phyloP scores from a whole-genome alignment of 2,113 vertebrate genomes.

The Trematomus loennbergii region DNA sequence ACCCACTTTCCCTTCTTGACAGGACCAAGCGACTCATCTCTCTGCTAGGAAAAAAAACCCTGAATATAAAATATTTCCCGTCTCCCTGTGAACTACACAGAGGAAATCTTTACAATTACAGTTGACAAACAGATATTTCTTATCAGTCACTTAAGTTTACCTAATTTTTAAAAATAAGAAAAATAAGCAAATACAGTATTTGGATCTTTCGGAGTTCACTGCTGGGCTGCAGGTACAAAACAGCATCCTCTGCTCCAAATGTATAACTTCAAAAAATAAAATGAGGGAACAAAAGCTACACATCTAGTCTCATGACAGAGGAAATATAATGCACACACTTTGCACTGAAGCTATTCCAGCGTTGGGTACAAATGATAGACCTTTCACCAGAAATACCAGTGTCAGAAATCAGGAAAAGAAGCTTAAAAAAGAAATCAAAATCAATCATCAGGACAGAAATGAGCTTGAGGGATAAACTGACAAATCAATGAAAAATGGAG shows the following conservation, averaged over 20 bases:
- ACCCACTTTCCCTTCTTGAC: no score
- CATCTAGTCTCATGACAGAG: background rate
- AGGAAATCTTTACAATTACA: background rate
- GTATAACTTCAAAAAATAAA: background rate
- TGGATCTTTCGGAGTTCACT: background rate
- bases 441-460: constrained; percentile 30
- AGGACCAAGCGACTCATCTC: no score
- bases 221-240: background rate
- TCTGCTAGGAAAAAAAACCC: background rate
- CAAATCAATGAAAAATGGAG: constrained; percentile 15
- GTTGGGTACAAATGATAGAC: background rate
- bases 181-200: background rate
- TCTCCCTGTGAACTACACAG: background rate
- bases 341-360: background rate
- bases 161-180: background rate
- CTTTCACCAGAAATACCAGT: background rate
- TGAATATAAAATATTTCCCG: no score
- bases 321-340: background rate
- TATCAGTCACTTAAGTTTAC: background rate
- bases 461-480: background rate
- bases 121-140: background rate
- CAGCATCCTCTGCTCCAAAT: background rate
- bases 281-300: background rate
- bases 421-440: background rate
- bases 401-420: background rate